A percentile compares a stretch with the other conserved stretches of the same genome.
Evolutionary conservation across 2,888 invertebrate species (phyloP).

Genomic region (Galerucella pusilla): DNA sequence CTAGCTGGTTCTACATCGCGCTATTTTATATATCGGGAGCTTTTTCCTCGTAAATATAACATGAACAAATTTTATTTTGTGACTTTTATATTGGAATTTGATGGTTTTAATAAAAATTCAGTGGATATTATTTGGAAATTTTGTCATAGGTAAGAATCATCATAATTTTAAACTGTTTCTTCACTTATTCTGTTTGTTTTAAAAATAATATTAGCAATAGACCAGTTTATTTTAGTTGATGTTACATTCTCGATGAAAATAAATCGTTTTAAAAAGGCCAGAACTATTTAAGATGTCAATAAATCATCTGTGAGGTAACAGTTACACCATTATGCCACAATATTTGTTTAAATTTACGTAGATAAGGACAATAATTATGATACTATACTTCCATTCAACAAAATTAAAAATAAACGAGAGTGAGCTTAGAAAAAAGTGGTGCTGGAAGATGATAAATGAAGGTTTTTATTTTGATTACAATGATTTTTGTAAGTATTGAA

Average conservation of each 20-base stretch:
- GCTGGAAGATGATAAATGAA: conserved; percentile 5
- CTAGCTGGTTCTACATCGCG: too few relatives aligned
- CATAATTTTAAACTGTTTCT: too few relatives aligned
- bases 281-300: neutral
- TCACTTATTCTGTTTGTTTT: too few relatives aligned
- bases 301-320: neutral
- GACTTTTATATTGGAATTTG: too few relatives aligned
- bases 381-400: neutral
- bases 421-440: neutral
- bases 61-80: too few relatives aligned
- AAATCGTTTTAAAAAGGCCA: neutral
- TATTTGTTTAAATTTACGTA: neutral
- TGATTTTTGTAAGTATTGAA: conserved; percentile 17
- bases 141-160: too few relatives aligned
- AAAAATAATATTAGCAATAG: too few relatives aligned
- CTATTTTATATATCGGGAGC: too few relatives aligned
- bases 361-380: conserved; percentile 7
- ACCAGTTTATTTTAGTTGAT: too few relatives aligned
- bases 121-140: too few relatives aligned
- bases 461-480: conserved; percentile 11
- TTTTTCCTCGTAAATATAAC: too few relatives aligned
- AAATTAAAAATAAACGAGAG: neutral
- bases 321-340: neutral
- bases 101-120: too few relatives aligned
- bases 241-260: neutral